These are phyloP conservation scores for Drosophila dunni DNA, from an alignment of 1,140 invertebrate species.

Conservation along the genomic window DNA sequence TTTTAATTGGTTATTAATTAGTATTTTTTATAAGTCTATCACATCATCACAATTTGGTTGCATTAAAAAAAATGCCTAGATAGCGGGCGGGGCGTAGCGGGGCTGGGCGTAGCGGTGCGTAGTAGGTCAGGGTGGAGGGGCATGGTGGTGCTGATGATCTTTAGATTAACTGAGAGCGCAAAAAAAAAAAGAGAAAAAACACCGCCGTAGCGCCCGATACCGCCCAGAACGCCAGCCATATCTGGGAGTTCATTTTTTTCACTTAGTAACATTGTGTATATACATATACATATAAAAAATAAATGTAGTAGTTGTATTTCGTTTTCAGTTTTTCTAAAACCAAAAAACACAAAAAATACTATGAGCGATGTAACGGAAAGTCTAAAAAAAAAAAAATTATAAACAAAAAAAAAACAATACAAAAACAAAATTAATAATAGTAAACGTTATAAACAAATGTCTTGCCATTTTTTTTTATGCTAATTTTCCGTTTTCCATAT, in stretches of 20 bases:
- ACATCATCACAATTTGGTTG: slow-evolving; percentile 82
- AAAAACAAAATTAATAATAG: too few relatives aligned
- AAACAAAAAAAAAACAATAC: slow-evolving; percentile 35
- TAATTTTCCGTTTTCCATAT: too few relatives aligned
- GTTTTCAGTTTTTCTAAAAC: slow-evolving; percentile 44
- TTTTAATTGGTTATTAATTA: slow-evolving; percentile 76
- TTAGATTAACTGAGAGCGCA: neutral
- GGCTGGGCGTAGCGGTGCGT: neutral
- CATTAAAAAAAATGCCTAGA: slow-evolving; percentile 57
- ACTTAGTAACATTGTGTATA: slow-evolving; percentile 65
- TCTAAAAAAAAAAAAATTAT: slow-evolving; percentile 40
- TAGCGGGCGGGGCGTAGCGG: slow-evolving; percentile 2
- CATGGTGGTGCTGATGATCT: neutral
- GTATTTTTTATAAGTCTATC: slow-evolving; percentile 82
- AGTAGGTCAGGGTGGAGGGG: neutral
- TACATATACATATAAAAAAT: slow-evolving; percentile 66
- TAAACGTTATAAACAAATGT: too few relatives aligned
- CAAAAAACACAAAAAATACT: slow-evolving; percentile 33
- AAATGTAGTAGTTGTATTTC: slow-evolving; percentile 42
- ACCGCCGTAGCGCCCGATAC: neutral
- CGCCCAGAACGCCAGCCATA: slow-evolving; percentile 19
- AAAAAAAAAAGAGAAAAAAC: neutral
- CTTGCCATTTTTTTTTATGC: too few relatives aligned
- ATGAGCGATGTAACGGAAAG: slow-evolving; percentile 38
- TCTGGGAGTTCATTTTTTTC: slow-evolving; percentile 32